phyloP scores from a whole-genome alignment of 1,140 invertebrate genomes.

The Musca vetustissima region DNA sequence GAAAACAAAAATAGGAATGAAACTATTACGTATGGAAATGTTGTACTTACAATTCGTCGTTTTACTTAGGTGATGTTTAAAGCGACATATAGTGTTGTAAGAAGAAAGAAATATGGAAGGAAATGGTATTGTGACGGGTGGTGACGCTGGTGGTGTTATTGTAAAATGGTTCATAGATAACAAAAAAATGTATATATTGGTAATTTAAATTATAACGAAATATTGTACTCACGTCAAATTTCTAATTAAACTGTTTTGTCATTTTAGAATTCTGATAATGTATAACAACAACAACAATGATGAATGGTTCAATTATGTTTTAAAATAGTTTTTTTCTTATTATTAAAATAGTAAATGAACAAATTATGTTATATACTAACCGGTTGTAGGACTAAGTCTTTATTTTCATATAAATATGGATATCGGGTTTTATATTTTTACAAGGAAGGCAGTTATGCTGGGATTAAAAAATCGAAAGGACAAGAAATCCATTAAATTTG shows the following conservation, averaged over 20 bases:
- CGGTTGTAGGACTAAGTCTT: neutral
- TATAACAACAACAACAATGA: neutral
- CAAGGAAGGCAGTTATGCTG: no score
- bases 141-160: no score
- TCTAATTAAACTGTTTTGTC: neutral
- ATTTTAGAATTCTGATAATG: neutral
- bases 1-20: no score
- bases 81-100: constrained; percentile 9
- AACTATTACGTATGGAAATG: neutral
- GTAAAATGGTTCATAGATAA: no score
- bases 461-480: no score
- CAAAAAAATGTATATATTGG: neutral
- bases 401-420: constrained; percentile 4
- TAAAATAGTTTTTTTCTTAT: no score
- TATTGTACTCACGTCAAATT: constrained; percentile 13
- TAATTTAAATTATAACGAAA: neutral
- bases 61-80: neutral
- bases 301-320: neutral
- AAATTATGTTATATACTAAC: constrained; percentile 9
- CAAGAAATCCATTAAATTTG: no score
- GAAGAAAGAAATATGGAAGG: no score
- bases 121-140: no score
- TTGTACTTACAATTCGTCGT: constrained; percentile 17
- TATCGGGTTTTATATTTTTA: neutral
- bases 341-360: neutral